Evolutionary conservation across 2,797 vertebrate genomes (phyloP).

Genomic region (Merluccius polli): DNA sequence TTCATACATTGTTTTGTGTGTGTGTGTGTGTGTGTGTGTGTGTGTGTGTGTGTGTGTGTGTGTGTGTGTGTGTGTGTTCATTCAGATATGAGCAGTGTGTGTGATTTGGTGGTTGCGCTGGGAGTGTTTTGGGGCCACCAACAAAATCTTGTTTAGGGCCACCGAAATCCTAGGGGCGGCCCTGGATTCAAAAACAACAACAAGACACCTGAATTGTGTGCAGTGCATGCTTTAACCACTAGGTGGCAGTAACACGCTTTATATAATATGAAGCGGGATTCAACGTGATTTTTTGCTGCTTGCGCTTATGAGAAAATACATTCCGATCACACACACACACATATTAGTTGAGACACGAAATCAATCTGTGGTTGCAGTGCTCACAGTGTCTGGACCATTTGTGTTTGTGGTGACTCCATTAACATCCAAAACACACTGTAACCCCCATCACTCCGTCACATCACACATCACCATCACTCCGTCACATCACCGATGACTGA

Average conservation of each 20-base stretch:
- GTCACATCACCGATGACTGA: no score
- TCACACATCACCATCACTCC: no score
- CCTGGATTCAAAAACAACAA: neutral
- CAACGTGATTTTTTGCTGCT: neutral
- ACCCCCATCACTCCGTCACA: slow-evolving; percentile 28
- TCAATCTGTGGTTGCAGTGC: slow-evolving; percentile 28
- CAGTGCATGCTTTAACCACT: slow-evolving; percentile 30
- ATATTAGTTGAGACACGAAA: slow-evolving; percentile 28
- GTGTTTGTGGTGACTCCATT: slow-evolving; percentile 41
- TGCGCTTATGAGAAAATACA: neutral
- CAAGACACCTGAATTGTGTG: neutral
- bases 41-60: neutral
- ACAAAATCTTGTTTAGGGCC: no score
- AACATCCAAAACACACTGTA: slow-evolving; percentile 46
- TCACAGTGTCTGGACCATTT: slow-evolving; percentile 37
- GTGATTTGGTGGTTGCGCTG: no score
- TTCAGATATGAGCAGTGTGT: no score
- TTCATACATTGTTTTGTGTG: no score
- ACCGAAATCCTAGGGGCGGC: no score
- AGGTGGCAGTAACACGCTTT: slow-evolving; percentile 52
- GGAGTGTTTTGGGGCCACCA: no score
- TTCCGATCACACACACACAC: slow-evolving; percentile 17
- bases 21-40: no score
- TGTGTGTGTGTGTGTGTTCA: neutral
- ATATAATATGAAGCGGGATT: neutral